A percentile compares a stretch with the other conserved stretches of the same genome.
Conservation (phyloP, 2,797 vertebrate species). For the Cyprinodon diabolis region DNA sequence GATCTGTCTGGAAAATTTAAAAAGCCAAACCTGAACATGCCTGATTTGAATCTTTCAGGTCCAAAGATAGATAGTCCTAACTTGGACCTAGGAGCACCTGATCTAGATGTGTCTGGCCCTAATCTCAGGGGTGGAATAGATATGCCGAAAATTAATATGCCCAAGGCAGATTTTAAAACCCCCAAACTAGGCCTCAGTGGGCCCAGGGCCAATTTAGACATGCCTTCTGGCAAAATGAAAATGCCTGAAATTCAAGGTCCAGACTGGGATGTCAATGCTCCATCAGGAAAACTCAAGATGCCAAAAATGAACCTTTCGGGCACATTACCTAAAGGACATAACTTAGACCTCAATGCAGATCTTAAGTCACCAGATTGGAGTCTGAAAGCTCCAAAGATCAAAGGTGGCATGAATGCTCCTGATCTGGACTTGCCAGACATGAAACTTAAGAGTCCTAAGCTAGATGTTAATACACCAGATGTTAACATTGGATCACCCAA, state of each 20-base stretch:
- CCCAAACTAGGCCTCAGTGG: constrained; percentile 43
- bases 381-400: constrained; percentile 52
- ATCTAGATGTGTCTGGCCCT: constrained; percentile 56
- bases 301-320: constrained; percentile 45
- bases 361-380: constrained; percentile 41
- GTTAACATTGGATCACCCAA: constrained; percentile 31
- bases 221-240: constrained; percentile 58
- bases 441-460: neutral
- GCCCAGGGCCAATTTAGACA: constrained; percentile 29
- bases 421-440: constrained; percentile 32
- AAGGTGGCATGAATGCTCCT: constrained; percentile 48
- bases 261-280: constrained; percentile 48
- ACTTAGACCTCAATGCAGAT: constrained; percentile 43
- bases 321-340: constrained; percentile 46
- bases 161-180: constrained; percentile 27
- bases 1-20: constrained; percentile 62
- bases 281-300: constrained; percentile 51
- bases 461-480: constrained; percentile 3
- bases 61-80: constrained; percentile 41
- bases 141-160: constrained; percentile 51
- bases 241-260: constrained; percentile 53
- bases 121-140: constrained; percentile 46
- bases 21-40: constrained; percentile 48
- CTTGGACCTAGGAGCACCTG: constrained; percentile 14
- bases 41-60: constrained; percentile 30